Evolutionary conservation across 2,113 vertebrate genomes (phyloP).

Genomic region (Elgaria multicarinata): DNA sequence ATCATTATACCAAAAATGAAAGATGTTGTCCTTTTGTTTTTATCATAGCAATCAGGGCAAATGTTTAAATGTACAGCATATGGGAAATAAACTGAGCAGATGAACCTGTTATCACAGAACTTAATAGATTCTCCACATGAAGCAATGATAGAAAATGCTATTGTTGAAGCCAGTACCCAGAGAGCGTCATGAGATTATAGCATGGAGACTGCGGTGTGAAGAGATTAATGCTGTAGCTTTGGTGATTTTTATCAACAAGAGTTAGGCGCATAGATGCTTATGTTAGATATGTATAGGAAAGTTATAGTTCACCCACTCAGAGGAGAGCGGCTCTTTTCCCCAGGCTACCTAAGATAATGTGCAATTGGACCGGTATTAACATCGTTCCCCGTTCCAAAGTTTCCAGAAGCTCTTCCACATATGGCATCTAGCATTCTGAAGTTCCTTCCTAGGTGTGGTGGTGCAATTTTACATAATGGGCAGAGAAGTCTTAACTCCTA

Average conservation of each 20-base stretch:
- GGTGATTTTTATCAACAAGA: background rate
- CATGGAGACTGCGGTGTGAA: background rate
- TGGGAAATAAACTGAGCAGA: slow-evolving; percentile 3
- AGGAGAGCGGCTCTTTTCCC: background rate
- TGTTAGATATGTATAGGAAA: background rate
- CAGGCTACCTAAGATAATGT: background rate
- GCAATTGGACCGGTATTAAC: background rate
- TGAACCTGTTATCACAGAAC: background rate
- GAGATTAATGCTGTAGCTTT: background rate
- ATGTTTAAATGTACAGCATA: background rate
- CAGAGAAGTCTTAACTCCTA: background rate
- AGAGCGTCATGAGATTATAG: background rate
- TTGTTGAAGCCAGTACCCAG: background rate
- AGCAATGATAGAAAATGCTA: slow-evolving; percentile 11
- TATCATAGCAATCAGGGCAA: background rate
- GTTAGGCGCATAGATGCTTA: background rate
- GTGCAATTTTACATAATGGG: background rate
- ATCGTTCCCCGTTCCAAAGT: background rate
- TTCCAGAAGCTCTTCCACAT: background rate
- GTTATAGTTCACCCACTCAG: background rate
- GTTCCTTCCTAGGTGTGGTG: background rate
- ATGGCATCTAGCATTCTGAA: background rate
- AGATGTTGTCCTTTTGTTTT: slow-evolving; percentile 4
- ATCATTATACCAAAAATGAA: background rate
- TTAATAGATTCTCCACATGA: background rate